These are phyloP conservation scores for Andinoacara biseriatus DNA, from an alignment of 2,113 vertebrate genomes.

Conservation along the genomic window DNA sequence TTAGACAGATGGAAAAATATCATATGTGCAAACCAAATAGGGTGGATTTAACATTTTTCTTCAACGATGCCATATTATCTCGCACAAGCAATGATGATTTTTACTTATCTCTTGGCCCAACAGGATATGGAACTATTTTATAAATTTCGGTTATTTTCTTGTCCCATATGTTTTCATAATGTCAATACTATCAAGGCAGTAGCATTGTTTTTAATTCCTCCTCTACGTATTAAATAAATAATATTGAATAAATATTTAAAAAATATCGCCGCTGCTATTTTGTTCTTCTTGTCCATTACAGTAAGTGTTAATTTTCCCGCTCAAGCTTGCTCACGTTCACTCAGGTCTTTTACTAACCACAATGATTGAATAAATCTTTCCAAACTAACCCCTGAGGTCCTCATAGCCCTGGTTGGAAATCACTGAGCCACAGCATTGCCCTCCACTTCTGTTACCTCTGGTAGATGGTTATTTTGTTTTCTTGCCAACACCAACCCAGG, in stretches of 20 bases:
- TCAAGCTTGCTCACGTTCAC: not conserved
- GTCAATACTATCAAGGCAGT: no score
- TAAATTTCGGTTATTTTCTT: no score
- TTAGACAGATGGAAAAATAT: no score
- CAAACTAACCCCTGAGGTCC: not conserved
- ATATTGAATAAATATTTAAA: not conserved
- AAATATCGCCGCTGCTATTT: not conserved
- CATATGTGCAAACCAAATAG: no score
- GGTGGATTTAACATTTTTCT: no score
- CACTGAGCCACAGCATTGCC: not conserved
- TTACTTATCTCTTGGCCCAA: no score
- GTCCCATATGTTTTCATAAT: no score
- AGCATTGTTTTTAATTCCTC: not conserved
- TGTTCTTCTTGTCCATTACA: not conserved
- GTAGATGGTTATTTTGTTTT: not conserved
- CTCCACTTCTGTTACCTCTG: not conserved
- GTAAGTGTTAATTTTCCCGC: not conserved
- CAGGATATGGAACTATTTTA: no score
- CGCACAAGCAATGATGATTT: no score
- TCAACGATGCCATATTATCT: no score
- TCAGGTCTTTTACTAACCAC: not conserved
- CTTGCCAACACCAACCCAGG: slow-evolving; percentile 2
- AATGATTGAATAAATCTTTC: not conserved
- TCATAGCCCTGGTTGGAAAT: not conserved
- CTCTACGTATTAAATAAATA: no score